Evolutionary conservation across 2,113 vertebrate species (phyloP).

Genomic region (Pithys albifrons): DNA sequence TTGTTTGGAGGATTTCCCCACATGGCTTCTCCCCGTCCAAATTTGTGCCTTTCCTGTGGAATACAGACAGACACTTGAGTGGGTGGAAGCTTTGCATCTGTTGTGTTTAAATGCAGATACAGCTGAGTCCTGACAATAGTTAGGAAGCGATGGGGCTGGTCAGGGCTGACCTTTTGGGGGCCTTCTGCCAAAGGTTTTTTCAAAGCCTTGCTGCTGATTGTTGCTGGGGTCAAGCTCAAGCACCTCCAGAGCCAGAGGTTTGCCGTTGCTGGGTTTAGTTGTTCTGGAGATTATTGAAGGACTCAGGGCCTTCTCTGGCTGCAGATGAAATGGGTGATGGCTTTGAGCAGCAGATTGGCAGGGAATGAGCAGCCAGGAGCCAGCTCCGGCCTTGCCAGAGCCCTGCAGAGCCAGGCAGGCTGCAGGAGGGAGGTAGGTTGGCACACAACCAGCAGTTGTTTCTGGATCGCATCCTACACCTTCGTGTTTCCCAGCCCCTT

Average conservation of each 20-base stretch:
- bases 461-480: background rate
- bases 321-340: background rate
- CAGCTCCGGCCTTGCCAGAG: background rate
- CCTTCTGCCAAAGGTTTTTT: background rate
- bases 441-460: background rate
- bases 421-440: background rate
- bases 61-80: background rate
- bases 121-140: background rate
- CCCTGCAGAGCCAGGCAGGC: background rate
- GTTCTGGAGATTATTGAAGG: background rate
- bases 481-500: background rate
- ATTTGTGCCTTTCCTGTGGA: background rate
- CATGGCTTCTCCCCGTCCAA: background rate
- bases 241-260: background rate
- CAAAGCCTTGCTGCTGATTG: background rate
- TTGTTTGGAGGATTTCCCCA: constrained; percentile 27
- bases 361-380: background rate
- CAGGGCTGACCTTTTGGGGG: background rate
- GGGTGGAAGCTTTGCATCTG: background rate
- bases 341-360: background rate
- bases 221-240: background rate
- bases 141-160: background rate
- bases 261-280: background rate
- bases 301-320: background rate
- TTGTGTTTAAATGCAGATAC: background rate